Evolutionary conservation across 2,888 invertebrate species (phyloP).

Genomic region (Lasioglossum marginatum): DNA sequence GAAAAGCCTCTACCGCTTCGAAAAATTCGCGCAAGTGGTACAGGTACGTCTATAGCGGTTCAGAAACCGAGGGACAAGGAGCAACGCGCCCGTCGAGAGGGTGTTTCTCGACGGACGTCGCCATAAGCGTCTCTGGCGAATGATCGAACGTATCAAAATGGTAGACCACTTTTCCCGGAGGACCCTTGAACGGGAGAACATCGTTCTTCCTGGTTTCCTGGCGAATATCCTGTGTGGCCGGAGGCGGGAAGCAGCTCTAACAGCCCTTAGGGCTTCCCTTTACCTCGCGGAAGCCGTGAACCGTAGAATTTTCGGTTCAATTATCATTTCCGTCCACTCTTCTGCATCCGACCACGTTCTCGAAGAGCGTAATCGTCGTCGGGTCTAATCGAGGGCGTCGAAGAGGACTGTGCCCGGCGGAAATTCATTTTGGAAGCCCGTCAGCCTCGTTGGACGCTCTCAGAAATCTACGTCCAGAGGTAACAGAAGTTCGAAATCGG

Average conservation of each 20-base stretch:
- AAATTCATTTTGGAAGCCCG: neutral
- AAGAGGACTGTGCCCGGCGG: neutral
- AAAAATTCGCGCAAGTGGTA: neutral
- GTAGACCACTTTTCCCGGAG: conserved; percentile 33
- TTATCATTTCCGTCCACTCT: conserved; percentile 32
- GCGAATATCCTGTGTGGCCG: neutral
- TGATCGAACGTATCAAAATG: conserved; percentile 48
- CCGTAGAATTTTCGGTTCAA: neutral
- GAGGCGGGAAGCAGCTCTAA: neutral
- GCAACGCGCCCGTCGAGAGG: neutral
- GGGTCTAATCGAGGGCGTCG: conserved; percentile 26
- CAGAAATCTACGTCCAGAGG: neutral
- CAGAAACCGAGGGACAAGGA: neutral
- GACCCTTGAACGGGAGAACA: conserved; percentile 19
- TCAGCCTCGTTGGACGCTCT: neutral
- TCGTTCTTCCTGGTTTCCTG: conserved; percentile 22
- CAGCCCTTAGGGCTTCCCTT: conserved; percentile 11
- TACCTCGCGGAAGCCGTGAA: neutral
- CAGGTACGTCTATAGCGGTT: neutral
- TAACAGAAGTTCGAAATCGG: neutral
- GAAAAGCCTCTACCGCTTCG: neutral
- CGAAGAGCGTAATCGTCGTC: neutral
- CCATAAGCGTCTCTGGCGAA: conserved; percentile 1
- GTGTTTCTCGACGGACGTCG: conserved; percentile 3
- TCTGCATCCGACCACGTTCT: neutral